These are phyloP conservation scores for Meandrusa payeni DNA, from an alignment of 2,888 invertebrate genomes.

Conservation along the genomic window DNA sequence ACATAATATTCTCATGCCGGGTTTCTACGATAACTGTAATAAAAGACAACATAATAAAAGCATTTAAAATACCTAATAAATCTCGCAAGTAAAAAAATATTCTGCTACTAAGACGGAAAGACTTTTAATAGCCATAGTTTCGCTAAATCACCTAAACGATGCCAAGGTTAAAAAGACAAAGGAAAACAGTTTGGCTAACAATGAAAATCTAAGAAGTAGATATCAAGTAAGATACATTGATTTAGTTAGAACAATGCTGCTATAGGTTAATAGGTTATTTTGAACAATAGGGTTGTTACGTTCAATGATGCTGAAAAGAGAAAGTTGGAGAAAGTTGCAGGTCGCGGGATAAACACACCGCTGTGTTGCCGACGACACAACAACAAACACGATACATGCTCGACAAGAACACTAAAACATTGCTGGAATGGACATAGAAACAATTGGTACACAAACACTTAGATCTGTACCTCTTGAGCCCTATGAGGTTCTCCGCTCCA, in stretches of 20 bases:
- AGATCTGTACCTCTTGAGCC: conserved; percentile 61
- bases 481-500: conserved; percentile 73
- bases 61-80: too few relatives aligned
- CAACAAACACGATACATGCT: conserved; percentile 10
- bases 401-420: not conserved
- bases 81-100: too few relatives aligned
- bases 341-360: conserved; percentile 1
- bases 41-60: too few relatives aligned
- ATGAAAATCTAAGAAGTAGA: not conserved
- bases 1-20: too few relatives aligned
- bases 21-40: too few relatives aligned
- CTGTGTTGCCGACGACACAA: conserved; percentile 8
- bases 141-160: conserved; percentile 25
- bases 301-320: conserved; percentile 20
- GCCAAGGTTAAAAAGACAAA: conserved; percentile 32
- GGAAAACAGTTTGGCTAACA: conserved; percentile 23
- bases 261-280: conserved; percentile 15
- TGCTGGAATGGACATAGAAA: conserved; percentile 7
- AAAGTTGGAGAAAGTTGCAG: conserved; percentile 14
- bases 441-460: conserved; percentile 3
- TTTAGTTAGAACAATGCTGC: not conserved
- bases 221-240: not conserved
- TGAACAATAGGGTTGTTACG: too few relatives aligned
- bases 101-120: not conserved
- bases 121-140: not conserved